A percentile compares a stretch with the other conserved stretches of the same genome.
Evolutionary conservation across 2,888 invertebrate species (phyloP).

Genomic region (Drosophila falleni): DNA sequence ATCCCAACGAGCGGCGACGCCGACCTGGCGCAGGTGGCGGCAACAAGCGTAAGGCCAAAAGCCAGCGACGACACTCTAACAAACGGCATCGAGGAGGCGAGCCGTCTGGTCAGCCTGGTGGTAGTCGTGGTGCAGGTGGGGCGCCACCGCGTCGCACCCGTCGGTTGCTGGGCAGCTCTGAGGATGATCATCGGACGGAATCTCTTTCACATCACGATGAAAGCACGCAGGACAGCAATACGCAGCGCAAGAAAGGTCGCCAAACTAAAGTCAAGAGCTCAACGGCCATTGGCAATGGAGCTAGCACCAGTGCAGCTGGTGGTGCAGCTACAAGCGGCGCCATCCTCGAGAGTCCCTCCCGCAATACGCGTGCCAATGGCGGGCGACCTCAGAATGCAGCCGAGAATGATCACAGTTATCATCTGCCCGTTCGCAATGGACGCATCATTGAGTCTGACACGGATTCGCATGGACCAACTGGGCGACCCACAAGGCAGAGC

Average conservation of each 20-base stretch:
- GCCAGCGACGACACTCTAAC: slow-evolving; percentile 38
- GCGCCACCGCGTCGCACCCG: slow-evolving; percentile 58
- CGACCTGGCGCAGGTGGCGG: slow-evolving; percentile 43
- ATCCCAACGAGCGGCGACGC: slow-evolving; percentile 84
- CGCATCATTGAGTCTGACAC: slow-evolving; percentile 83
- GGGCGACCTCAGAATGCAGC: slow-evolving; percentile 70
- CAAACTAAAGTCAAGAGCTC: slow-evolving; percentile 52
- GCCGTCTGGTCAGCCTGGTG: slow-evolving; percentile 34
- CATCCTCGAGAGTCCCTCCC: slow-evolving; percentile 74
- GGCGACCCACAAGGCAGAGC: slow-evolving; percentile 83
- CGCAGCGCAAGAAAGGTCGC: slow-evolving; percentile 75
- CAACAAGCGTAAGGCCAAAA: slow-evolving; percentile 52
- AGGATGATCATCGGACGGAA: slow-evolving; percentile 63
- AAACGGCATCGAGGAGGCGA: slow-evolving; percentile 44
- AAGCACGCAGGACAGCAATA: slow-evolving; percentile 79
- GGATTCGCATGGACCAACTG: slow-evolving; percentile 80
- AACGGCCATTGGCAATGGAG: slow-evolving; percentile 59
- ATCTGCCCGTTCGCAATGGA: slow-evolving; percentile 80
- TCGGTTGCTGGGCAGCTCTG: slow-evolving; percentile 69
- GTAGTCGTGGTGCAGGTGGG: slow-evolving; percentile 29
- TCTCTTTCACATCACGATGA: slow-evolving; percentile 73
- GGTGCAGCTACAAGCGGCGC: slow-evolving; percentile 51
- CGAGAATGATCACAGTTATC: slow-evolving; percentile 85
- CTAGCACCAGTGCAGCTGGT: slow-evolving; percentile 70
- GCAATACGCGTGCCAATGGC: slow-evolving; percentile 76